phyloP scores from a whole-genome alignment of 2,113 vertebrate genomes.

The Aspidoscelis tigris region DNA sequence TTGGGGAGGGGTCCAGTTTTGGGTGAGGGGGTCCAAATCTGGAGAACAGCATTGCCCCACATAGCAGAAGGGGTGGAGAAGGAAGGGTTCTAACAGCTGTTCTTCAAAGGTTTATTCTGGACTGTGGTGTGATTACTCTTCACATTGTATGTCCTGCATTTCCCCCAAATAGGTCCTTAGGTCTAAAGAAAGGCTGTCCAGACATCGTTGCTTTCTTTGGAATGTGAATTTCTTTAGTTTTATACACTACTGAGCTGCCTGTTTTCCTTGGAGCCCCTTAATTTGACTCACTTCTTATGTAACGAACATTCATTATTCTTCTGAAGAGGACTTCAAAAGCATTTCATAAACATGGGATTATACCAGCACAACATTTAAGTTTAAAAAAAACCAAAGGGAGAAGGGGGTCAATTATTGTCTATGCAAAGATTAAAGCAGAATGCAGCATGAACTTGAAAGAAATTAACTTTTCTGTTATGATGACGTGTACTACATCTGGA shows the following conservation, averaged over 20 bases:
- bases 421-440: neutral
- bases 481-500: neutral
- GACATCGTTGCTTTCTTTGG: neutral
- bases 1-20: too few species aligned
- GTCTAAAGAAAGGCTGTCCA: neutral
- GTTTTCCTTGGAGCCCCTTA: neutral
- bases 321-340: conserved; percentile 14
- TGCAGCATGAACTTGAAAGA: neutral
- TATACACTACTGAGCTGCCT: neutral
- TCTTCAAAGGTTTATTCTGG: too few species aligned
- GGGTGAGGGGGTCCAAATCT: too few species aligned
- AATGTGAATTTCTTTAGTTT: neutral
- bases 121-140: too few species aligned
- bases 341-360: neutral
- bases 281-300: conserved; percentile 1
- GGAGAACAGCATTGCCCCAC: too few species aligned
- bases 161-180: neutral
- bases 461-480: neutral
- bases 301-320: conserved; percentile 13
- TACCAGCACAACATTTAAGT: neutral
- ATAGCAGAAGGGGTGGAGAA: too few species aligned
- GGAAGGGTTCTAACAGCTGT: too few species aligned
- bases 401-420: neutral
- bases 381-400: neutral
- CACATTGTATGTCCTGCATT: too few species aligned